phyloP scores from a whole-genome alignment of 2,888 invertebrate species.

The Asteroscopus sphinx region DNA sequence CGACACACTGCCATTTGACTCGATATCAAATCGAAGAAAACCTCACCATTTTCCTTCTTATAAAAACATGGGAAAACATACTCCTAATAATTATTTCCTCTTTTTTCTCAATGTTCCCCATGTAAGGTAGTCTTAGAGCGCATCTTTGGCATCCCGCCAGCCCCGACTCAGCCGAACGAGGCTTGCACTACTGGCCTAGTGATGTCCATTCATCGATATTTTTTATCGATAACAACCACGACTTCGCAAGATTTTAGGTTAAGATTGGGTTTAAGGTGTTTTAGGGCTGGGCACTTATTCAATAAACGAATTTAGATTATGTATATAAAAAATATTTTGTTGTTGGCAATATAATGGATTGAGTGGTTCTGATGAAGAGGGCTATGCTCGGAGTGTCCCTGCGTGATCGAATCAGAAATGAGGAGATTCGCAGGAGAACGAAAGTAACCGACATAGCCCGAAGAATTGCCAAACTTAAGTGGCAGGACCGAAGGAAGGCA shows the following conservation, averaged over 20 bases:
- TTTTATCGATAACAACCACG: constrained; percentile 54
- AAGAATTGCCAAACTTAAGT: too few species aligned
- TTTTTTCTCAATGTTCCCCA: constrained; percentile 44
- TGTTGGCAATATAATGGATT: too few species aligned
- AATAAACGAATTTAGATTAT: neutral
- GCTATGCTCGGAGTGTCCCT: too few species aligned
- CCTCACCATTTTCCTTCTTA: neutral
- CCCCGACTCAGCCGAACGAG: constrained; percentile 62
- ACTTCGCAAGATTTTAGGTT: constrained; percentile 39
- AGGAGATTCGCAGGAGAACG: too few species aligned
- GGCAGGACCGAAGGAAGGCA: too few species aligned
- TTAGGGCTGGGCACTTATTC: constrained; percentile 25
- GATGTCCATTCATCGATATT: constrained; percentile 56
- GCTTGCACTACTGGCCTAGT: constrained; percentile 60
- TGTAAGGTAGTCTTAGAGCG: constrained; percentile 48
- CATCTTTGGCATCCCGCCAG: constrained; percentile 61
- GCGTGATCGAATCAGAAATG: too few species aligned
- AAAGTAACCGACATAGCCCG: too few species aligned
- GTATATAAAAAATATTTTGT: too few species aligned
- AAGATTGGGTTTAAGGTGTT: constrained; percentile 42
- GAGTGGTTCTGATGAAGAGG: too few species aligned
- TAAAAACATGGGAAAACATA: constrained; percentile 15
- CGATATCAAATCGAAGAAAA: neutral
- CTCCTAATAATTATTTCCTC: constrained; percentile 45
- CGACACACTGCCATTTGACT: too few species aligned